phyloP scores from a whole-genome alignment of 1,140 invertebrate species.

The Popillia japonica region DNA sequence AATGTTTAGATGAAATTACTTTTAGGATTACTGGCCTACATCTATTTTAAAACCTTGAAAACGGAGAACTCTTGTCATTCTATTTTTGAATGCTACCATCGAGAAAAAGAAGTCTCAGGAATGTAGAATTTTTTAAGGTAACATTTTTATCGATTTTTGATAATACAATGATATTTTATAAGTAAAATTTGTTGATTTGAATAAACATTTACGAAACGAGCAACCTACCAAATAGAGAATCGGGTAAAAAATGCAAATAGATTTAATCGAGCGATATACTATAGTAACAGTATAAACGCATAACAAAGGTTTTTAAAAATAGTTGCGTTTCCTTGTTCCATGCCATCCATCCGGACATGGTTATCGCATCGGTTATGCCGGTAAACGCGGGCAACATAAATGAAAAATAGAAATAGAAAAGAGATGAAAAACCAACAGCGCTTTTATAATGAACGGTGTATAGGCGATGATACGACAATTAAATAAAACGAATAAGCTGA shows the following conservation, averaged over 20 bases:
- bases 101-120: too few species aligned
- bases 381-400: background rate
- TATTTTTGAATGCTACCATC: too few species aligned
- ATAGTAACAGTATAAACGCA: background rate
- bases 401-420: background rate
- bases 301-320: conserved; percentile 28
- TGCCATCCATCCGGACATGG: conserved; percentile 20
- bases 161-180: too few species aligned
- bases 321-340: conserved; percentile 1
- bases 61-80: too few species aligned
- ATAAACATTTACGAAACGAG: too few species aligned
- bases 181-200: too few species aligned
- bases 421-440: background rate
- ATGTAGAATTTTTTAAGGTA: too few species aligned
- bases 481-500: conserved; percentile 15
- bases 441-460: background rate
- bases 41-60: too few species aligned
- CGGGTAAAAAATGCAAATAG: background rate
- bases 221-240: too few species aligned
- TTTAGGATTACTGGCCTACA: too few species aligned
- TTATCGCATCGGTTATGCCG: conserved; percentile 2
- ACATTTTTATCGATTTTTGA: too few species aligned
- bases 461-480: background rate
- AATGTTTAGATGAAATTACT: too few species aligned
- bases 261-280: background rate